These are phyloP conservation scores for Brachynemurus nebulosus DNA, from an alignment of 2,888 invertebrate genomes.

Conservation along the genomic window DNA sequence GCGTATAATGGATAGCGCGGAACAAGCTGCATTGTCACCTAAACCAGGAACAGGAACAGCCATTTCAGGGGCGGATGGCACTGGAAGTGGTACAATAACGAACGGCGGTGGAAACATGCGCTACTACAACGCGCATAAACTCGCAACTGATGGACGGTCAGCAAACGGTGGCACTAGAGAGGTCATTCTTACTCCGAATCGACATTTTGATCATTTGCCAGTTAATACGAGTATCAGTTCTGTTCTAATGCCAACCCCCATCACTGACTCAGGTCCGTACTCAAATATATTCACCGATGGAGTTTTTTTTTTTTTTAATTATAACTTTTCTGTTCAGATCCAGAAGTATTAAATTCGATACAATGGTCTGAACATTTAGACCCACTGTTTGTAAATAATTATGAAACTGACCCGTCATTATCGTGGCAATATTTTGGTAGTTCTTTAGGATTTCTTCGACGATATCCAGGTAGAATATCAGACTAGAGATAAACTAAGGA, in stretches of 20 bases:
- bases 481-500: no score
- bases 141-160: slow-evolving; percentile 59
- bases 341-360: slow-evolving; percentile 75
- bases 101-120: slow-evolving; percentile 33
- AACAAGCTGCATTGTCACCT: slow-evolving; percentile 68
- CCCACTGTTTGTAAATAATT: slow-evolving; percentile 77
- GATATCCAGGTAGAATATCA: slow-evolving; percentile 91
- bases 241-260: slow-evolving; percentile 73
- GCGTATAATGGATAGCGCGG: slow-evolving; percentile 87
- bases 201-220: slow-evolving; percentile 75
- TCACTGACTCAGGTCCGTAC: slow-evolving; percentile 50
- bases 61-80: neutral
- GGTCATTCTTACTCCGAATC: slow-evolving; percentile 56
- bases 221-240: slow-evolving; percentile 77
- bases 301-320: neutral
- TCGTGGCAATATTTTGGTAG: slow-evolving; percentile 99
- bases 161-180: slow-evolving; percentile 56
- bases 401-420: slow-evolving; percentile 75
- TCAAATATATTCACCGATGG: neutral
- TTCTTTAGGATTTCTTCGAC: slow-evolving; percentile 84
- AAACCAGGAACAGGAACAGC: slow-evolving; percentile 19
- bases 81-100: slow-evolving; percentile 20
- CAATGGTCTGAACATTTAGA: slow-evolving; percentile 92
- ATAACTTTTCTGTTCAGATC: slow-evolving; percentile 37
- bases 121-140: slow-evolving; percentile 69